A percentile compares a stretch with the other conserved stretches of the same genome.
Conservation (phyloP, 1,140 invertebrate species). For the Phymorhynchus buccinoides region DNA sequence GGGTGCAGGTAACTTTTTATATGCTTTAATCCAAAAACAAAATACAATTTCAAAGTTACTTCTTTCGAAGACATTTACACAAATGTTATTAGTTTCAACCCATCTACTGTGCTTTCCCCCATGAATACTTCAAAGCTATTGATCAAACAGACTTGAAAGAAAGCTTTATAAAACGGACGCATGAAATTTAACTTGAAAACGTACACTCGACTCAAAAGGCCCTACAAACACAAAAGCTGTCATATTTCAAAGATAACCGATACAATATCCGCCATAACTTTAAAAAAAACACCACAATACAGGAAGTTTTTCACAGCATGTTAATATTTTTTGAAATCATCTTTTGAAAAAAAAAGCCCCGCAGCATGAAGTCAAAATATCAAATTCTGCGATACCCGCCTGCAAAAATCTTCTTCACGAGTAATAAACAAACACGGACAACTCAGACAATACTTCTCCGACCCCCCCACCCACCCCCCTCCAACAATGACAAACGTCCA, state of each 20-base stretch:
- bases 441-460: not conserved
- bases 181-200: not conserved
- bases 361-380: not conserved
- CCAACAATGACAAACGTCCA: not conserved
- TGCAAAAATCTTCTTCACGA: not conserved
- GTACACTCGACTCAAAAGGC: not conserved
- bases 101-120: no score
- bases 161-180: no score
- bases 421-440: not conserved
- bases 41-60: no score
- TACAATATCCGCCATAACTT: not conserved
- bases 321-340: not conserved
- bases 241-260: not conserved
- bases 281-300: not conserved
- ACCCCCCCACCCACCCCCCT: not conserved
- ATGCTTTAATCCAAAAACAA: no score
- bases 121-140: no score
- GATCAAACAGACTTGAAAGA: no score
- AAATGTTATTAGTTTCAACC: no score
- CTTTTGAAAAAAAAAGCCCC: not conserved
- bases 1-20: no score
- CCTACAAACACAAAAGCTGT: not conserved
- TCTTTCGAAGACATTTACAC: no score
- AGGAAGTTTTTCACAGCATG: not conserved
- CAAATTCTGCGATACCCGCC: no score